phyloP scores from a whole-genome alignment of 2,888 invertebrate species.

The Thumatha senex region DNA sequence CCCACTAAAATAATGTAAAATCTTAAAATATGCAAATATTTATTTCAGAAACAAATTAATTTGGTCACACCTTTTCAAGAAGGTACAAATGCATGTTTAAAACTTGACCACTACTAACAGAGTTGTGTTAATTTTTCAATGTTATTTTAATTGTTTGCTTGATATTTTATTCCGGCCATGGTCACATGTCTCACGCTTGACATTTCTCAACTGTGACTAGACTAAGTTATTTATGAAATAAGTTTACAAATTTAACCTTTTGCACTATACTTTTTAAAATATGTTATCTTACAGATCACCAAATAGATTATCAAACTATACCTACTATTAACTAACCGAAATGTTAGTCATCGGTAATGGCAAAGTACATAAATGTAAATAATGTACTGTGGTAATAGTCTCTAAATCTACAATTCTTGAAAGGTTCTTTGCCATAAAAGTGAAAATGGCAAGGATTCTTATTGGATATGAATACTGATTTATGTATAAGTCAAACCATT shows the following conservation, averaged over 20 bases:
- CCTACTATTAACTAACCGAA: too few species aligned
- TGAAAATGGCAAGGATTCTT: too few species aligned
- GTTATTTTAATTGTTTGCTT: background rate
- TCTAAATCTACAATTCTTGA: too few species aligned
- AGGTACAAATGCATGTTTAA: background rate
- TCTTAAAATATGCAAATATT: conserved; percentile 8
- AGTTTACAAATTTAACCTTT: background rate
- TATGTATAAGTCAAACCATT: too few species aligned
- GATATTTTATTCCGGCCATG: background rate
- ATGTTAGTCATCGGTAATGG: too few species aligned
- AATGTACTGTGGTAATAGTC: too few species aligned
- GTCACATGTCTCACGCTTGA: background rate
- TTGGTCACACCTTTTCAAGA: background rate
- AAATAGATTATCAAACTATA: too few species aligned
- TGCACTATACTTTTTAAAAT: too few species aligned
- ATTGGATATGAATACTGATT: too few species aligned
- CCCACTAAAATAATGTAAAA: conserved; percentile 4
- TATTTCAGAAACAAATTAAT: background rate
- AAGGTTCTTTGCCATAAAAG: too few species aligned
- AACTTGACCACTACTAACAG: background rate
- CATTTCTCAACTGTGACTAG: background rate
- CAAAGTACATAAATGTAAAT: too few species aligned
- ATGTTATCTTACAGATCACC: too few species aligned
- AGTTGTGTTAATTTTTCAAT: background rate
- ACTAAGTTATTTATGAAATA: background rate